Evolutionary conservation across 2,113 vertebrate genomes (phyloP).

Genomic region (Neolamprologus longior): DNA sequence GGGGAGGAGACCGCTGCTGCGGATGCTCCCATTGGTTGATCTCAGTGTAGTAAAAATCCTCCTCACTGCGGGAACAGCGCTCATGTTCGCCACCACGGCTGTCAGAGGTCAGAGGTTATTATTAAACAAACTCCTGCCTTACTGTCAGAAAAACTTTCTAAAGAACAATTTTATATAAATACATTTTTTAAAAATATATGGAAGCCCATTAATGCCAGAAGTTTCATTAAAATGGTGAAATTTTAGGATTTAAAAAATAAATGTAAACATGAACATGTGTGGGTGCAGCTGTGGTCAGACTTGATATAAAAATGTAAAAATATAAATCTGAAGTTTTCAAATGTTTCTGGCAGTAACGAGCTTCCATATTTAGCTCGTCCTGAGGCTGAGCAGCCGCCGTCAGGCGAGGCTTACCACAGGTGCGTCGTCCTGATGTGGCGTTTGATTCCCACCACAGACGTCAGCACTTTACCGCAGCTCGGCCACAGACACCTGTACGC

Average conservation of each 20-base stretch:
- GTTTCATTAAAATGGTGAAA: rapidly evolving
- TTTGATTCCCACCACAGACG: constrained; percentile 87
- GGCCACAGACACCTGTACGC: constrained; percentile 92
- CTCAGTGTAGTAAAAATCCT: constrained; percentile 93
- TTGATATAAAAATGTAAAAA: neutral
- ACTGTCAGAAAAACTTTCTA: neutral
- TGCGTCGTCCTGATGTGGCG: constrained; percentile 85
- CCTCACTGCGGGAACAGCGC: constrained; percentile 78
- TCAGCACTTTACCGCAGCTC: constrained; percentile 83
- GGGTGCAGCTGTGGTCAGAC: rapidly evolving
- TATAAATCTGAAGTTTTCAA: neutral
- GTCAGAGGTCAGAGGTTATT: neutral
- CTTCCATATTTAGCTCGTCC: neutral
- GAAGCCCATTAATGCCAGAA: neutral
- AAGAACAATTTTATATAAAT: neutral
- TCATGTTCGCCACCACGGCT: constrained; percentile 75
- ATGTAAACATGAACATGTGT: neutral
- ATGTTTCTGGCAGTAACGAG: neutral
- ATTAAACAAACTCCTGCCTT: neutral
- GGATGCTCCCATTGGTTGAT: constrained; percentile 59
- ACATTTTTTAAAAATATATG: rapidly evolving
- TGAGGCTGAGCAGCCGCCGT: neutral
- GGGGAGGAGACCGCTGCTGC: neutral
- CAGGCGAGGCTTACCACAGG: constrained; percentile 75
- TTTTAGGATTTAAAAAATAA: neutral